These are phyloP conservation scores for Aporophyla lueneburgensis DNA, from an alignment of 2,888 invertebrate genomes.

Conservation along the genomic window DNA sequence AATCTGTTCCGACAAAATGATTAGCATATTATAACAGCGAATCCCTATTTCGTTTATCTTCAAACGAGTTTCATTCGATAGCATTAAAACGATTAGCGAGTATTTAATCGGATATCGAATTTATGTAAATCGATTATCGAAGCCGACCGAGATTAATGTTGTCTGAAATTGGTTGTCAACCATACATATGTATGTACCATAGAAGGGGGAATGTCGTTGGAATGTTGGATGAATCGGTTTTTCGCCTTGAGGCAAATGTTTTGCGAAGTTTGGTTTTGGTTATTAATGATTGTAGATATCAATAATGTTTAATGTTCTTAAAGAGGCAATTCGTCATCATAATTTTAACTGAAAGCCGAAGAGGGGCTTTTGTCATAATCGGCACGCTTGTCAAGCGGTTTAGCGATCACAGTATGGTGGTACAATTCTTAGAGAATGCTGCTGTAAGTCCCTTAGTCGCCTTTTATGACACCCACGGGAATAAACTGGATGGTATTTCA, in stretches of 20 bases:
- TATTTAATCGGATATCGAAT: conserved; percentile 74
- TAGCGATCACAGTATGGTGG: no score
- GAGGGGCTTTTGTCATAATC: no score
- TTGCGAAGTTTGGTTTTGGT: not conserved
- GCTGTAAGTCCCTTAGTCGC: no score
- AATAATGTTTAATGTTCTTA: not conserved
- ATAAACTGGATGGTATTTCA: no score
- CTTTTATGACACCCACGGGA: no score
- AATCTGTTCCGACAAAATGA: conserved; percentile 44
- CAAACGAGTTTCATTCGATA: conserved; percentile 68
- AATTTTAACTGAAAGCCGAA: no score
- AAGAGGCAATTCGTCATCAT: no score
- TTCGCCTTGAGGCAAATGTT: not conserved
- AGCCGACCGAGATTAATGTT: conserved; percentile 53
- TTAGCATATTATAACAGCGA: conserved; percentile 74
- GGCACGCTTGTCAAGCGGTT: no score
- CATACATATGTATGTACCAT: conserved; percentile 17
- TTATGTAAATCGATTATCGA: conserved; percentile 75
- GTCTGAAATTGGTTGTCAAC: conserved; percentile 49
- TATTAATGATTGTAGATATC: not conserved
- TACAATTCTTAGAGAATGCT: no score
- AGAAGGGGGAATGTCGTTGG: conserved; percentile 1
- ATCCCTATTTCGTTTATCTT: conserved; percentile 71
- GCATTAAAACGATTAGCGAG: conserved; percentile 72
- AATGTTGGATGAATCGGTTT: conserved; percentile 18